A percentile compares a stretch with the other conserved stretches of the same genome.
These are phyloP conservation scores for Syrista parreyssii DNA, from an alignment of 2,888 invertebrate genomes.

Conservation along the genomic window DNA sequence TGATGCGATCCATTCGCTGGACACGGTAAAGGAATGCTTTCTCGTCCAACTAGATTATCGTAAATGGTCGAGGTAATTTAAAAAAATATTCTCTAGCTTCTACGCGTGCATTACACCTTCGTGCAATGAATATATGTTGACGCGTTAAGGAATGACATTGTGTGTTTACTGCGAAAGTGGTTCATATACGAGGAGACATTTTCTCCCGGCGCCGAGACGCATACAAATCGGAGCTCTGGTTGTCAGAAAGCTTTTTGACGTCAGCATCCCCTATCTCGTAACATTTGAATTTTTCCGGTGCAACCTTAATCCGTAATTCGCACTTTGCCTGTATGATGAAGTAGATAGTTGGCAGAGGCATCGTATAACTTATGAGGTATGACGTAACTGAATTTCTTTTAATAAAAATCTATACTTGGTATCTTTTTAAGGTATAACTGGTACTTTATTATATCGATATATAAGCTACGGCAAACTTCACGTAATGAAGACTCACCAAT, in stretches of 20 bases:
- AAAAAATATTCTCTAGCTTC: not conserved
- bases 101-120: not conserved
- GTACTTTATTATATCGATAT: not conserved
- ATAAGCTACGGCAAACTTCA: not conserved
- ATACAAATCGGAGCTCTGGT: not conserved
- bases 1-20: not conserved
- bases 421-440: not conserved
- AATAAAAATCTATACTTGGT: not conserved
- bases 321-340: not conserved
- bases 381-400: not conserved
- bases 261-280: not conserved
- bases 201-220: not conserved
- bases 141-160: not conserved
- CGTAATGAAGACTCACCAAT: constrained; percentile 7
- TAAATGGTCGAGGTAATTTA: not conserved
- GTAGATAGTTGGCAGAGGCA: not conserved
- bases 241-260: not conserved
- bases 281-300: not conserved
- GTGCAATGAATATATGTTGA: not conserved
- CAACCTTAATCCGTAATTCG: not conserved
- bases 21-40: not conserved
- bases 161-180: not conserved
- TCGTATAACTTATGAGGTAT: not conserved
- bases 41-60: not conserved
- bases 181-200: not conserved